phyloP scores from a whole-genome alignment of 2,888 invertebrate species.

The Clostera curtula region DNA sequence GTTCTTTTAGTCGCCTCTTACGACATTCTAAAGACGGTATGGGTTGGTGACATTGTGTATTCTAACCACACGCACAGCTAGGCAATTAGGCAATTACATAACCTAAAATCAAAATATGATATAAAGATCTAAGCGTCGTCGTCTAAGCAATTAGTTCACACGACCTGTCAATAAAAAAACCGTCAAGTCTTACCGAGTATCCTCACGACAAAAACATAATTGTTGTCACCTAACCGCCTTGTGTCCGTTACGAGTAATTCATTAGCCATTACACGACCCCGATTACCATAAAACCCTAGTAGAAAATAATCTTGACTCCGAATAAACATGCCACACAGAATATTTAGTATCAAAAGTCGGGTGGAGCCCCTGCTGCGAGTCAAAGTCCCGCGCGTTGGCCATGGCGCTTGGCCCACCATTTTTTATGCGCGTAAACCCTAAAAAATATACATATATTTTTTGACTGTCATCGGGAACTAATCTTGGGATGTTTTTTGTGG shows the following conservation, averaged over 20 bases:
- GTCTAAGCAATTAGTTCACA: too few species aligned
- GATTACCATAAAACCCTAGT: constrained; percentile 69
- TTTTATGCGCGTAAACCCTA: constrained; percentile 38
- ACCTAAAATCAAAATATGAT: too few species aligned
- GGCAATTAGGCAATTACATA: too few species aligned
- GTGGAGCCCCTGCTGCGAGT: constrained; percentile 47
- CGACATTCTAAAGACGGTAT: too few species aligned
- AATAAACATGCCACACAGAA: constrained; percentile 68
- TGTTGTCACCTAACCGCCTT: constrained; percentile 24
- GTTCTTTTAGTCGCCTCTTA: too few species aligned
- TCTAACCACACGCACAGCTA: too few species aligned
- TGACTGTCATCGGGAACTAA: constrained; percentile 75
- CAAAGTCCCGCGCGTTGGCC: constrained; percentile 57
- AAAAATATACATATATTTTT: constrained; percentile 68
- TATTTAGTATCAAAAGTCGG: constrained; percentile 57
- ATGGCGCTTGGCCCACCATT: constrained; percentile 52
- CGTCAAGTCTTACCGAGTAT: constrained; percentile 14
- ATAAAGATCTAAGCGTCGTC: too few species aligned
- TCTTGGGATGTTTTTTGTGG: constrained; percentile 66
- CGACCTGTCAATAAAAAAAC: constrained; percentile 8
- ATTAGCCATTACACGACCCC: constrained; percentile 54
- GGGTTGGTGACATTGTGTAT: too few species aligned
- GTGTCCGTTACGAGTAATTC: constrained; percentile 54
- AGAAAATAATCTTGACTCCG: constrained; percentile 60
- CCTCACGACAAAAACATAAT: constrained; percentile 6